These are phyloP conservation scores for Buceros bicornis DNA, from an alignment of 2,797 vertebrate genomes.

Conservation along the genomic window DNA sequence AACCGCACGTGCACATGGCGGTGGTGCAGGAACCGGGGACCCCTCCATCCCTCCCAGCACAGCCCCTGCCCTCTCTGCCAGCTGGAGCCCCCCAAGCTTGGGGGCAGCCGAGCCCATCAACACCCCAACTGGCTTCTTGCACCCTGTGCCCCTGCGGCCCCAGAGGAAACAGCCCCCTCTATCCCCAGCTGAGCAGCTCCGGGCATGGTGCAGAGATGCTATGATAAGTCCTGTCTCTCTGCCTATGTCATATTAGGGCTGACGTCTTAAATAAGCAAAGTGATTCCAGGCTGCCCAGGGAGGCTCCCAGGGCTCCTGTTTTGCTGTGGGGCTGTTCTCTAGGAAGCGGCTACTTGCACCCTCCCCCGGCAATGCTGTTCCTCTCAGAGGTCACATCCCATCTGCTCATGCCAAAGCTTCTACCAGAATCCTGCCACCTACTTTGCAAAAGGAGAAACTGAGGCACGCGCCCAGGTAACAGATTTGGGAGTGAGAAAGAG, in stretches of 20 bases:
- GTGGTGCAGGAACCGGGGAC: rapidly evolving
- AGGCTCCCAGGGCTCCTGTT: background rate
- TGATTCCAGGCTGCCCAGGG: background rate
- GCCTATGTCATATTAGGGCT: background rate
- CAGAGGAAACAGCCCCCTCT: background rate
- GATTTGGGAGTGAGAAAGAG: background rate
- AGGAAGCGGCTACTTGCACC: background rate
- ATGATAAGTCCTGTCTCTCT: background rate
- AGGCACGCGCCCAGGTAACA: rapidly evolving
- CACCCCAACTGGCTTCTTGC: background rate
- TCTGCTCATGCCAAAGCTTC: background rate
- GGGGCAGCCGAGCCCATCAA: background rate
- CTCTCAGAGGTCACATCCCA: background rate
- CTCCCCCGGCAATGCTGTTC: background rate
- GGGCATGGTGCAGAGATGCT: rapidly evolving
- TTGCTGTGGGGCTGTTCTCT: background rate
- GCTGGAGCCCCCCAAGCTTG: background rate
- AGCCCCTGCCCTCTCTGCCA: background rate
- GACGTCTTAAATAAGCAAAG: background rate
- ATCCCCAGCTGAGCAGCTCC: background rate
- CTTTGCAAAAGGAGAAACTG: background rate
- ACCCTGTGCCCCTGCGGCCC: background rate
- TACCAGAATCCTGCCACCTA: background rate
- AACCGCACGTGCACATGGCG: background rate
- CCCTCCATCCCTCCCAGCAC: background rate